Base-by-base conservation (phyloP, 1,140 invertebrate genomes). In the Trachelipus rathkii region DNA sequence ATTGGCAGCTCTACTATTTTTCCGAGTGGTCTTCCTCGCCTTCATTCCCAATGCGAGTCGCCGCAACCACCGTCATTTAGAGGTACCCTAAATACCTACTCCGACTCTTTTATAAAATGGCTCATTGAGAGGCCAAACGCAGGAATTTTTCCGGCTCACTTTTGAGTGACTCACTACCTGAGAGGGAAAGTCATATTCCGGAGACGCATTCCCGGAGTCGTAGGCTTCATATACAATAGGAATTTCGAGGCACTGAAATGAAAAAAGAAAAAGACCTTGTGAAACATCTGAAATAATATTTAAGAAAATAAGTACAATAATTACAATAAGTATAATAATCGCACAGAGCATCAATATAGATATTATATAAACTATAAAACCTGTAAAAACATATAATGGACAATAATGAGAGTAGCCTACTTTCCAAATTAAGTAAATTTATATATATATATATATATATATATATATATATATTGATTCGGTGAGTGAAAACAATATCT, bases 211-310 rank as follows among this genome's bases (percentile, higher is more conserved):
- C n/a, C 86, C 84, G 77, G 94, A 92, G 83, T 93, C 93, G 79
- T 88, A 88, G 60, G 90, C 86, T 83, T 96, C 95, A 84, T 92
- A 92, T 80, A 93, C 89, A 82, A 96, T 90, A 50, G 93, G 92
- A 83, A 97, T 91, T 85, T 97, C 95, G 84, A 98, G 85, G 73
- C 91, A 89, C 92, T 94, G 84, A 60, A 60, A 60, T 15, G 1
- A 60, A 60, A 60, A 60, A 1, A 50, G 9, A 50, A 50, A 50
- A 60, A 15, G 8, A 60, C 50, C 11, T 33, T 33, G 6, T 33
- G 33, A 33, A 33, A 33, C 33, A 33, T 33, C 33, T 33, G 2
- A 33, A 3, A 33, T 33, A 3, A 33, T 33, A 33, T 33, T 33
- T 6, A 33, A 33, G 33, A 6, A 33, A 33, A 33, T 33, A 33